A percentile compares a stretch with the other conserved stretches of the same genome.
These are phyloP conservation scores for Nyctibius bracteatus DNA, from an alignment of 2,113 vertebrate genomes.

Conservation along the genomic window DNA sequence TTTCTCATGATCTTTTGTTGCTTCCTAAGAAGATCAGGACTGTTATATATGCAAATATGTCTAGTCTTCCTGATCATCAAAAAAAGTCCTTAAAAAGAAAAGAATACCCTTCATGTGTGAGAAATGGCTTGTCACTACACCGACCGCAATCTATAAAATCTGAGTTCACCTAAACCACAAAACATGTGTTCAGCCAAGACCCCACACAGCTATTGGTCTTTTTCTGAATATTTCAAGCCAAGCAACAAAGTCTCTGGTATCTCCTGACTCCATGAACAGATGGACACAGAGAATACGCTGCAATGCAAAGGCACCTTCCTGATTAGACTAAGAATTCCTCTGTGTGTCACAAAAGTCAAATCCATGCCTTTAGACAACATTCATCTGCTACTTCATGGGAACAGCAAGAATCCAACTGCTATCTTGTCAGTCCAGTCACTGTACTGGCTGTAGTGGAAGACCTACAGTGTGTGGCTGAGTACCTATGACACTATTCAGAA, in stretches of 20 bases:
- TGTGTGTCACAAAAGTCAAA: background rate
- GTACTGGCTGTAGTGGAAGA: background rate
- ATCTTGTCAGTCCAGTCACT: background rate
- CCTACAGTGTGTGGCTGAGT: background rate
- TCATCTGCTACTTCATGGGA: background rate
- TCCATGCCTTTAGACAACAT: background rate
- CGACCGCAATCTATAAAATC: background rate
- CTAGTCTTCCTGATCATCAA: background rate
- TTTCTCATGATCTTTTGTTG: background rate
- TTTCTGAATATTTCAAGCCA: background rate
- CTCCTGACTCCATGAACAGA: background rate
- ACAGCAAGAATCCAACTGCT: background rate
- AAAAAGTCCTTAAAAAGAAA: background rate
- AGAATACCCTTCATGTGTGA: background rate
- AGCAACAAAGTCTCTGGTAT: background rate
- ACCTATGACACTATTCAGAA: background rate
- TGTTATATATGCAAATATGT: background rate
- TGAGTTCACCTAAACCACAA: background rate
- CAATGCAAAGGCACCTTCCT: background rate
- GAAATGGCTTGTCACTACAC: background rate
- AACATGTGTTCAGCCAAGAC: background rate
- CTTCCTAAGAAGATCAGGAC: background rate
- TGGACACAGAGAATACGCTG: background rate
- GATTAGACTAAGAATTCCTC: background rate
- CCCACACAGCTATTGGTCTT: background rate